Percentiles rank a stretch among this genome's conserved stretches.
Conservation (phyloP, 1,140 invertebrate species). For the Nebria ingens region DNA sequence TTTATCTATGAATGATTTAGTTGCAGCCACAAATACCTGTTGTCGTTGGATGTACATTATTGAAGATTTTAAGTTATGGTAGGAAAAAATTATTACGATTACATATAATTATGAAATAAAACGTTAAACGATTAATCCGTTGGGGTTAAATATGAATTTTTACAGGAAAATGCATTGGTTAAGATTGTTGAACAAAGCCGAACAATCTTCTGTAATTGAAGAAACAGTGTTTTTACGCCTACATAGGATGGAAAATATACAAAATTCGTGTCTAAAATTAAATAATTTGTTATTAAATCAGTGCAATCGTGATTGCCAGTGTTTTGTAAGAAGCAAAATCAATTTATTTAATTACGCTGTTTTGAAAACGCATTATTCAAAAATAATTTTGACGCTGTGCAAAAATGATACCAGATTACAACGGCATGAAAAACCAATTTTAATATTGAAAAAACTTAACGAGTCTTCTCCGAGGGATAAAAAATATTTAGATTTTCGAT, state of each 20-base stretch:
- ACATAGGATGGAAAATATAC: too few species aligned
- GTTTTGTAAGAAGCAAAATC: not conserved
- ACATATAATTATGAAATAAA: not conserved
- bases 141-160: not conserved
- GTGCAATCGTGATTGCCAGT: not conserved
- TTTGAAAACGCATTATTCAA: not conserved
- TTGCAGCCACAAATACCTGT: too few species aligned
- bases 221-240: not conserved
- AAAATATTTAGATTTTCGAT: too few species aligned
- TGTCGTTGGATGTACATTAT: not conserved
- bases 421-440: too few species aligned
- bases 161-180: not conserved
- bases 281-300: not conserved
- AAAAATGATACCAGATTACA: too few species aligned
- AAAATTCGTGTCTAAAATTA: not conserved
- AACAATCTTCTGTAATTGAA: not conserved
- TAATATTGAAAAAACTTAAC: too few species aligned
- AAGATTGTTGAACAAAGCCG: not conserved
- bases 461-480: too few species aligned
- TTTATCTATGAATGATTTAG: too few species aligned
- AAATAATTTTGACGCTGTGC: too few species aligned
- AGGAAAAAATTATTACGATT: too few species aligned
- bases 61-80: not conserved
- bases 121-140: not conserved
- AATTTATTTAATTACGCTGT: not conserved